Evolutionary conservation across 1,140 invertebrate genomes (phyloP).

Genomic region (Macrocentrus cingulum): DNA sequence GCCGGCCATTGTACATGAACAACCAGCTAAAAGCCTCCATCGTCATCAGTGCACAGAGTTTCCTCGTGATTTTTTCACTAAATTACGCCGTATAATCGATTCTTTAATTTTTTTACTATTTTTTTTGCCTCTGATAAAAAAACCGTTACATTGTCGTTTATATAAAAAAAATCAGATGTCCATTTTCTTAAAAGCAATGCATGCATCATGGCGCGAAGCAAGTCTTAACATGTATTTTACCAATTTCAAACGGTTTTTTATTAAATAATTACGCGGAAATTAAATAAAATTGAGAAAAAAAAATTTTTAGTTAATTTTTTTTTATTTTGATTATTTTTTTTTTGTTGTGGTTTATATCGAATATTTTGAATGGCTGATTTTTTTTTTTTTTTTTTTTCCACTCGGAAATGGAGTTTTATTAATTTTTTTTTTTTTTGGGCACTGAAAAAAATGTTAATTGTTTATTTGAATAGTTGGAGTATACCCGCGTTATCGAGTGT

Average conservation of each 20-base stretch:
- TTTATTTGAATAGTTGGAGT: not conserved
- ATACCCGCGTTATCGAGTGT: not conserved
- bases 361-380: not conserved
- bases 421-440: not conserved
- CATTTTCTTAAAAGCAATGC: not conserved
- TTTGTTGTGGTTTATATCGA: not conserved
- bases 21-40: not conserved
- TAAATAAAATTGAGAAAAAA: too few species aligned
- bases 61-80: not conserved
- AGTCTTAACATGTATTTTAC: not conserved
- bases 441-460: not conserved
- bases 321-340: not conserved
- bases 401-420: not conserved
- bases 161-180: not conserved
- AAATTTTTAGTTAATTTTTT: not conserved
- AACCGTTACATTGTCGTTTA: not conserved
- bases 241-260: not conserved
- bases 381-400: not conserved
- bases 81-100: not conserved
- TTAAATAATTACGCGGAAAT: too few species aligned
- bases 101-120: not conserved
- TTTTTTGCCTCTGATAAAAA: not conserved
- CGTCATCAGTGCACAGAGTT: not conserved
- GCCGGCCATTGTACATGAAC: conserved; percentile 50
- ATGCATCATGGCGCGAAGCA: not conserved